Evolutionary conservation across 2,797 vertebrate species (phyloP).

Genomic region (Spizella passerina): DNA sequence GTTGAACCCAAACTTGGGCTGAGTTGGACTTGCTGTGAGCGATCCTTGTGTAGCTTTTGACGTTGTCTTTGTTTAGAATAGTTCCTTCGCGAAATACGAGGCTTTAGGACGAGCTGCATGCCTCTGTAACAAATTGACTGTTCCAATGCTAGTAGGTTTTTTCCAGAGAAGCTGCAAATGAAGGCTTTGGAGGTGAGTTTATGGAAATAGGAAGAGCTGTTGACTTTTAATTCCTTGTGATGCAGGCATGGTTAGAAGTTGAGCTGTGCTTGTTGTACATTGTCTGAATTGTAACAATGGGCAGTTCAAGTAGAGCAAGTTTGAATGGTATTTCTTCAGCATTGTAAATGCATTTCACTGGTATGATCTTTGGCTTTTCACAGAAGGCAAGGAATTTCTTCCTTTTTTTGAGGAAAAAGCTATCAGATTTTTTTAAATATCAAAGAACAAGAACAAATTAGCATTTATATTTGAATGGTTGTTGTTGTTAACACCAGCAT

Average conservation of each 20-base stretch:
- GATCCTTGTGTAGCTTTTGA: conserved; percentile 13
- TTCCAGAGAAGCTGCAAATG: conserved; percentile 41
- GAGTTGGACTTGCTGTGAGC: conserved; percentile 44
- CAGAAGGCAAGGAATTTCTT: background rate
- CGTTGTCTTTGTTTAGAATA: conserved; percentile 72
- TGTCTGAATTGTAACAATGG: conserved; percentile 50
- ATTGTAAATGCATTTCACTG: conserved; percentile 54
- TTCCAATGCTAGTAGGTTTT: conserved; percentile 29
- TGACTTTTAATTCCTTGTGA: conserved; percentile 61
- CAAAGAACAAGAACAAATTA: background rate
- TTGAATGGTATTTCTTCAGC: conserved; percentile 69
- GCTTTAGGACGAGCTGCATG: conserved; percentile 11
- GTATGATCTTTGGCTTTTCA: background rate
- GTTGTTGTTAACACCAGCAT: background rate
- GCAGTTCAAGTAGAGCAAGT: conserved; percentile 66
- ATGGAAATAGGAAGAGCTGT: conserved; percentile 49
- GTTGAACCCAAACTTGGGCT: conserved; percentile 70
- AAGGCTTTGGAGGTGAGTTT: conserved; percentile 29
- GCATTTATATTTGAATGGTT: background rate
- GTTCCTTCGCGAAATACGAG: background rate
- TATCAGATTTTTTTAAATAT: background rate
- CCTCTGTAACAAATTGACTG: conserved; percentile 29
- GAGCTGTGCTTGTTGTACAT: conserved; percentile 13
- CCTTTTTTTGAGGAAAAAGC: background rate
- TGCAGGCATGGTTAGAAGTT: conserved; percentile 34